These are phyloP conservation scores for Thamnophis sirtalis DNA, from an alignment of 2,113 vertebrate genomes.

Conservation along the genomic window DNA sequence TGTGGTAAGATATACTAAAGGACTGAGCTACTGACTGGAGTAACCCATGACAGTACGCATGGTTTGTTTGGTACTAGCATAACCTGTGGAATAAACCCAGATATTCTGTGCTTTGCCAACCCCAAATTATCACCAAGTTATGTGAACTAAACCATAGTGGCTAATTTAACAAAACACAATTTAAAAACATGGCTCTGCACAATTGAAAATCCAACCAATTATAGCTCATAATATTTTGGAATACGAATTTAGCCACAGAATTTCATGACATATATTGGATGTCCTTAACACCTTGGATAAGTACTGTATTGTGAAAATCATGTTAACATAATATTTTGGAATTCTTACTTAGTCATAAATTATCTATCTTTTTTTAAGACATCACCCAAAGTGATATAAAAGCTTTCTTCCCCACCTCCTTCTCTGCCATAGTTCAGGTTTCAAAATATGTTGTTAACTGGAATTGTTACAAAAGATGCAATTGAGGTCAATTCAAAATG, in stretches of 20 bases:
- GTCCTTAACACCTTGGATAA: background rate
- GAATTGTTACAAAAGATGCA: background rate
- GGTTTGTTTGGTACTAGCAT: background rate
- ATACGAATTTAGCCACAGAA: background rate
- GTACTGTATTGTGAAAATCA: background rate
- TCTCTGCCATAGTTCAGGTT: background rate
- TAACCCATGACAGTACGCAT: background rate
- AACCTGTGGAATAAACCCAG: background rate
- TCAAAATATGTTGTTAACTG: background rate
- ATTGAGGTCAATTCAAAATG: background rate
- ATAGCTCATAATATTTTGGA: background rate
- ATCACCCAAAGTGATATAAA: background rate
- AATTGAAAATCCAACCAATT: background rate
- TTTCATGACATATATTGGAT: background rate
- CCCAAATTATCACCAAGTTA: background rate
- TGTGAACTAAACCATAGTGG: background rate
- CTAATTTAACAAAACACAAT: background rate
- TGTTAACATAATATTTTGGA: background rate
- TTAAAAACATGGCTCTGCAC: background rate
- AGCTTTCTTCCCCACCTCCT: background rate
- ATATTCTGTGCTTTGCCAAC: background rate
- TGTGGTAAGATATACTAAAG: background rate
- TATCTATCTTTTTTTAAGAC: background rate
- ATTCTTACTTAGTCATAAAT: background rate
- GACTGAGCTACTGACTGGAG: background rate